Conservation (phyloP, 2,113 vertebrate species). For the Apodemus speciosus region DNA sequence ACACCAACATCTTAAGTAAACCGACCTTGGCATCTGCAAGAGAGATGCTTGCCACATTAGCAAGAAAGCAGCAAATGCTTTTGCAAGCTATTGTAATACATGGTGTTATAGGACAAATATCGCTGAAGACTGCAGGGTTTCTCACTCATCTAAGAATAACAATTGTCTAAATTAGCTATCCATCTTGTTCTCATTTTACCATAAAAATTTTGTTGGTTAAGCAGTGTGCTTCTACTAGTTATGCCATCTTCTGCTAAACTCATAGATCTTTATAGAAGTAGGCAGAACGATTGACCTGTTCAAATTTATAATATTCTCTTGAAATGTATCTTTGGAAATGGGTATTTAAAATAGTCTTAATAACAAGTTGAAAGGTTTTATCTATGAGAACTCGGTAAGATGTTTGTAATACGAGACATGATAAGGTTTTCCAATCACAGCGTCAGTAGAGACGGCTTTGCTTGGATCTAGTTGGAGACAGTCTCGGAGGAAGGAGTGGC, state of each 20-base stretch:
- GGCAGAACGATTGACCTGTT: neutral
- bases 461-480: neutral
- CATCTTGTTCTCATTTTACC: neutral
- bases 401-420: neutral
- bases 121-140: neutral
- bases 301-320: neutral
- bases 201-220: conserved; percentile 5
- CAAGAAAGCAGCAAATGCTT: neutral
- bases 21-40: neutral
- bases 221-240: neutral
- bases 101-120: neutral
- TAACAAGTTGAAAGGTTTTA: conserved; percentile 31
- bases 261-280: neutral
- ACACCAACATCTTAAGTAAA: neutral
- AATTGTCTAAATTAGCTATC: conserved; percentile 7
- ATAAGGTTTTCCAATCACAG: neutral
- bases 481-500: neutral
- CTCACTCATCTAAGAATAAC: conserved; percentile 36
- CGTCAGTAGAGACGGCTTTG: neutral
- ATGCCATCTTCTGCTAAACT: conserved; percentile 3
- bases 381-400: neutral
- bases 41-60: neutral
- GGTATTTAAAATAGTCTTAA: conserved; percentile 9
- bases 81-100: neutral
- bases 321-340: conserved; percentile 24